phyloP scores from a whole-genome alignment of 2,113 vertebrate genomes.

The Pseudonaja textilis region DNA sequence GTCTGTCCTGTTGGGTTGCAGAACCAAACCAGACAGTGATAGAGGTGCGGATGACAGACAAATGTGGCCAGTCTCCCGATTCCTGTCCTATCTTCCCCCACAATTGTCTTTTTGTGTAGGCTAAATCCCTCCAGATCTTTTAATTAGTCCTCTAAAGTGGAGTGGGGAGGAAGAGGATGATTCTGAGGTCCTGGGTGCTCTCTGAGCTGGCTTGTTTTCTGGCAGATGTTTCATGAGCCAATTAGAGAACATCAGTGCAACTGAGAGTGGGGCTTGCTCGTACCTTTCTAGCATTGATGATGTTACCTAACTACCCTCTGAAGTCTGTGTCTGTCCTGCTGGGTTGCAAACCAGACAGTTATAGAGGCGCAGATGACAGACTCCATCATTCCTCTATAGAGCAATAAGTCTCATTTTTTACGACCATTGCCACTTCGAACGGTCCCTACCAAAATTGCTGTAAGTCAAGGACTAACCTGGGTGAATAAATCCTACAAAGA shows the following conservation, averaged over 20 bases:
- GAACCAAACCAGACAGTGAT: too few relatives aligned
- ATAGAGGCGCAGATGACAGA: too few relatives aligned
- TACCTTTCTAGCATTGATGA: not conserved
- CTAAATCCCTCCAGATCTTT: not conserved
- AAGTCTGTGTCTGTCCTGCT: too few relatives aligned
- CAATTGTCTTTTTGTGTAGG: not conserved
- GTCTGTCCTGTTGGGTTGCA: too few relatives aligned
- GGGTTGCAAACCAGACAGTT: too few relatives aligned
- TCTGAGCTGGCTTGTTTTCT: not conserved
- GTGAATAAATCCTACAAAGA: not conserved
- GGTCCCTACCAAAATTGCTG: accelerated
- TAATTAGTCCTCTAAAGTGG: not conserved
- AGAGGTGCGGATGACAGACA: too few relatives aligned
- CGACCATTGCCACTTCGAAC: not conserved
- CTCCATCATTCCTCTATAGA: too few relatives aligned
- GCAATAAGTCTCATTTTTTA: not conserved
- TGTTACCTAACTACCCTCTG: not conserved
- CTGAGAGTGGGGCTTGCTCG: not conserved
- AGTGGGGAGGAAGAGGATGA: not conserved
- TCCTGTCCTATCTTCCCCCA: not conserved
- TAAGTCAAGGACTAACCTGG: not conserved
- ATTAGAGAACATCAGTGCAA: not conserved
- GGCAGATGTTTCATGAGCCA: not conserved
- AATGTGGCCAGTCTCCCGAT: not conserved
- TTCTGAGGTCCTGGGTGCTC: too few relatives aligned